Conservation (phyloP, 2,113 vertebrate species). For the Pogonocichla stellata region DNA sequence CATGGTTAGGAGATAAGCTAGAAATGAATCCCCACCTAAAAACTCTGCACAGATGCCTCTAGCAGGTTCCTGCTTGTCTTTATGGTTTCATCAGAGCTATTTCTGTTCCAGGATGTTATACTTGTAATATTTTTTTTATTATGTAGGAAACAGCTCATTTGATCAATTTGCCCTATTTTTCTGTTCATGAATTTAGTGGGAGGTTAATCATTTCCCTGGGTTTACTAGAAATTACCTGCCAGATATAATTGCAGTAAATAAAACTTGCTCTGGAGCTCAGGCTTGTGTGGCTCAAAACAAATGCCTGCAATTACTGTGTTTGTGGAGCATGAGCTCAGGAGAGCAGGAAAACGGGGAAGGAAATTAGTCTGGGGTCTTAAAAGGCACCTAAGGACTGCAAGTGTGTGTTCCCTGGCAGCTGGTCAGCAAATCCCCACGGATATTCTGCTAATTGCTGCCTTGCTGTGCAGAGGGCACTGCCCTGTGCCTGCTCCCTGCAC, state of each 20-base stretch:
- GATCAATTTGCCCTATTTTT: constrained; percentile 49
- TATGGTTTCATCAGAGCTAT: neutral
- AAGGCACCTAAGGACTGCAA: neutral
- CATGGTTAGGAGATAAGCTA: neutral
- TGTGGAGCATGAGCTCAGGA: neutral
- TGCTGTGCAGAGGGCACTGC: rapidly evolving
- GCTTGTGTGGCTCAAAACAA: neutral
- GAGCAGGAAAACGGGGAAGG: neutral
- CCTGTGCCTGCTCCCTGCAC: neutral
- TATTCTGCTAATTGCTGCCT: neutral
- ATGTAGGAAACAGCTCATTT: constrained; percentile 40
- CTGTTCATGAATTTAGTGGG: constrained; percentile 2
- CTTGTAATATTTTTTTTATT: constrained; percentile 1
- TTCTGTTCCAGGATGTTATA: constrained; percentile 18
- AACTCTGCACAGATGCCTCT: neutral
- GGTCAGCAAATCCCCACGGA: neutral
- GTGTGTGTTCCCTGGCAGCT: neutral
- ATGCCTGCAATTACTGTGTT: neutral
- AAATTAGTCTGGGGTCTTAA: neutral
- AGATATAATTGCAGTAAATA: constrained; percentile 59
- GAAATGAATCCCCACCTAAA: neutral
- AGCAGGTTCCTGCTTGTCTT: neutral
- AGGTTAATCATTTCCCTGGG: constrained; percentile 22
- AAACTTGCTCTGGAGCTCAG: constrained; percentile 22
- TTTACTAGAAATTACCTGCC: constrained; percentile 54